Base-by-base conservation (phyloP, 1,140 invertebrate species). In the Nymphalis io region DNA sequence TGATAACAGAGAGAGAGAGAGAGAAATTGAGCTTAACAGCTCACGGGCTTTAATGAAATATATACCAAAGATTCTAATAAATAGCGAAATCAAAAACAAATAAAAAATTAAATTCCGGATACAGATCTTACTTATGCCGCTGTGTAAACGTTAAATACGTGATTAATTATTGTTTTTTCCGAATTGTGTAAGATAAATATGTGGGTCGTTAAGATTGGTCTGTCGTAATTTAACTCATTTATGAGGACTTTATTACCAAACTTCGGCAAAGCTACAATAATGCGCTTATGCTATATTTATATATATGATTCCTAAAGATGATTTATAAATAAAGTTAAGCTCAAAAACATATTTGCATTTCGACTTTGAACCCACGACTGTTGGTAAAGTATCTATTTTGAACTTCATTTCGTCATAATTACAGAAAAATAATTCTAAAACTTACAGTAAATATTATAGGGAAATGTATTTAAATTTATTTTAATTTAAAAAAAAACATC, bases 231-330 rank as follows among this genome's bases (percentile, higher is more conserved):
- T 16, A n/a, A 46, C 27, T 33, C 27, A 51, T 51, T 11, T 51
- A 51, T 51, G 46, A 10, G 46, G 46, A 51, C 46, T 20, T 46
- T n/a, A 46, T 46, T 51, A 51, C 46, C 18, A 18, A 51, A 51
- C 46, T 20, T 8, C 27, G 27, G 12, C 10, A 20, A 8, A 51
- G 18, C 18, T 6, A 51, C 11, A 20, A 11, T 51, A 51, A 51
- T 51, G 15, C 18, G 20, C 12, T 51, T 51, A 20, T 48, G 6
- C 6, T 48, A n/a, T 46, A n/a, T 48, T n/a, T 48, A 2, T 51
- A 51, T 20, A 6, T 21, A 51, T 51, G 46, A 10, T 33, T 8
- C 27, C 4, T 33, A 5, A 8, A 33, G 27, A 8, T 33, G 27
- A 8, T 33, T 33, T 33, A n/a, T n/a, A n/a, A n/a, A n/a, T n/a